A percentile compares a stretch with the other conserved stretches of the same genome.
Evolutionary conservation across 2,797 vertebrate species (phyloP).

Genomic region (Enteromius treurensis): DNA sequence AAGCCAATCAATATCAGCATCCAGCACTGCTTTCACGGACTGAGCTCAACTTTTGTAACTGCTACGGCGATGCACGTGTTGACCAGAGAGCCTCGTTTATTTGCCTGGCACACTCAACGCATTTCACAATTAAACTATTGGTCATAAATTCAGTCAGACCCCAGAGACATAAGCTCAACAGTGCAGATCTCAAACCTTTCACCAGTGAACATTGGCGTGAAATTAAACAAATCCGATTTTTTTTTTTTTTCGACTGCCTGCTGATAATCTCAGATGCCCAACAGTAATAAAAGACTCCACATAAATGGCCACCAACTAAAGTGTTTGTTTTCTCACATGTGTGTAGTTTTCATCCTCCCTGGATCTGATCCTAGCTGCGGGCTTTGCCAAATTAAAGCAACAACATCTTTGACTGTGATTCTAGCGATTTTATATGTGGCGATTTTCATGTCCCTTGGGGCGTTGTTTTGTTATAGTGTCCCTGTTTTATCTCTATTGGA

Average conservation of each 20-base stretch:
- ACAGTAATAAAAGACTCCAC: constrained; percentile 33
- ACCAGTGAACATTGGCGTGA: background rate
- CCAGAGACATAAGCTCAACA: constrained; percentile 10
- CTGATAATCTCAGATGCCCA: constrained; percentile 32
- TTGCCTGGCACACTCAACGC: background rate
- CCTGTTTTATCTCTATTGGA: constrained; percentile 27
- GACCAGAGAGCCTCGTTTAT: constrained; percentile 5
- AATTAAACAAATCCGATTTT: background rate
- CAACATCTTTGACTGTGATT: constrained; percentile 36
- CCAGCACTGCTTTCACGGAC: constrained; percentile 20
- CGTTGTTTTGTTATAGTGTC: constrained; percentile 17
- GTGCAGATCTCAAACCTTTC: background rate
- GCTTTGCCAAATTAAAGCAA: constrained; percentile 22
- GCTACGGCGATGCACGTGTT: background rate
- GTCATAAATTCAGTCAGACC: constrained; percentile 15
- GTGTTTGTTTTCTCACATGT: constrained; percentile 14
- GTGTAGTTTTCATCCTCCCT: background rate
- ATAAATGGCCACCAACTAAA: constrained; percentile 37
- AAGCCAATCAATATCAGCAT: constrained; percentile 32
- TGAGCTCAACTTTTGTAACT: constrained; percentile 10
- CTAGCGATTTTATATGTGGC: constrained; percentile 11
- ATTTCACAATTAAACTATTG: constrained; percentile 25
- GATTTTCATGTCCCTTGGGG: constrained; percentile 26
- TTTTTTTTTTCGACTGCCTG: background rate
- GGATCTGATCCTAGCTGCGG: constrained; percentile 25